Conservation (phyloP, 2,113 vertebrate genomes). For the Axis porcinus region DNA sequence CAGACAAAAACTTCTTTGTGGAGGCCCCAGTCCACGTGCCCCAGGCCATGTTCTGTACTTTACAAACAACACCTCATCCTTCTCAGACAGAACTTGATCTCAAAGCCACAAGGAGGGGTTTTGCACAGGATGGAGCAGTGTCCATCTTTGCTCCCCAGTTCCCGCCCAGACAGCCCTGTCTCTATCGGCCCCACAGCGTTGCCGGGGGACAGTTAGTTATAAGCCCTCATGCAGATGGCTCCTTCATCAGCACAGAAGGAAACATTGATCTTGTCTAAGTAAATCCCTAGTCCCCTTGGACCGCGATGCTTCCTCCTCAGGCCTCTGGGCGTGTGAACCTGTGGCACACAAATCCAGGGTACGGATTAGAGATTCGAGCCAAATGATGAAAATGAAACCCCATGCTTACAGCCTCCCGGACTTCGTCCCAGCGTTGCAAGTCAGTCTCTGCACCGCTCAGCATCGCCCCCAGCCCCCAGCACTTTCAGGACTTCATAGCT, state of each 20-base stretch:
- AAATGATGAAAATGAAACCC: background rate
- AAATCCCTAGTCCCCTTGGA: background rate
- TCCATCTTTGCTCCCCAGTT: background rate
- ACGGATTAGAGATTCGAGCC: background rate
- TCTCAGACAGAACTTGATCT: background rate
- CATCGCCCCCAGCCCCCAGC: accelerated
- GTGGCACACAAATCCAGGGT: background rate
- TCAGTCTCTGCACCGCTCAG: background rate
- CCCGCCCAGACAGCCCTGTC: background rate
- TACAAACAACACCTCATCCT: accelerated
- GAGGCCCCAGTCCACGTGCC: background rate
- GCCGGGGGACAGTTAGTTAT: background rate
- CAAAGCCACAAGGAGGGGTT: background rate
- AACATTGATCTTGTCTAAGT: background rate
- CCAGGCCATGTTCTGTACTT: background rate
- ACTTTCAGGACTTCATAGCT: background rate
- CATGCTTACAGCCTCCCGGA: accelerated
- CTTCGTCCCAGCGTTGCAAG: background rate
- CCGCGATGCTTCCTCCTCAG: background rate
- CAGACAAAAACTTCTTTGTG: background rate
- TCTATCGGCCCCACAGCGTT: background rate
- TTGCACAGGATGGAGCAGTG: background rate
- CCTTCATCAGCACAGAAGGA: background rate
- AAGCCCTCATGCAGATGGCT: background rate
- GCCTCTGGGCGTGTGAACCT: background rate